Conservation (phyloP, 23 tunicate genomes). For the Corella eumyota region DNA sequence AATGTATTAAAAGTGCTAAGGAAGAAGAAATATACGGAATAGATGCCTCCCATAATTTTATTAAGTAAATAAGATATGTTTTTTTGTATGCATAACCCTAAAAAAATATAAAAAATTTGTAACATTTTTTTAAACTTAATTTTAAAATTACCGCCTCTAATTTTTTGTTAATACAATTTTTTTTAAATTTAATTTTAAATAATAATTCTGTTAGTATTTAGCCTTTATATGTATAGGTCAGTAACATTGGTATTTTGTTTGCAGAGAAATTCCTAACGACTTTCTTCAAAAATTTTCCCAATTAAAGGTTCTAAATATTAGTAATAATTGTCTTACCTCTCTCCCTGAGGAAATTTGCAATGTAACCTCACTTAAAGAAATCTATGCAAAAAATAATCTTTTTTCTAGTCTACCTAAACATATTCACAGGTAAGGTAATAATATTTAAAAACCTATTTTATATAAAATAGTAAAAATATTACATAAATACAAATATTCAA, state of each 20-base stretch:
- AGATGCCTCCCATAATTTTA: conserved; percentile 8
- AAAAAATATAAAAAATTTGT: too few species aligned
- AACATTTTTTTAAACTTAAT: too few species aligned
- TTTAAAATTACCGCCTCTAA: too few species aligned
- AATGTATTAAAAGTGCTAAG: too few species aligned
- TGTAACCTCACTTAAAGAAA: conserved; percentile 9
- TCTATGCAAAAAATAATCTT: conserved; percentile 20
- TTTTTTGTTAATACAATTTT: too few species aligned
- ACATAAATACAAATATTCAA: too few species aligned
- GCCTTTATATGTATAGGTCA: too few species aligned
- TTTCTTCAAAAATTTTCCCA: background rate
- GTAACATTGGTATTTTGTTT: background rate
- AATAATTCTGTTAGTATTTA: too few species aligned
- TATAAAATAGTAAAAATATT: background rate
- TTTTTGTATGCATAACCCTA: too few species aligned
- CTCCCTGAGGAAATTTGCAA: conserved; percentile 19
- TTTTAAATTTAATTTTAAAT: too few species aligned
- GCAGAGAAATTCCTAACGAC: conserved; percentile 5
- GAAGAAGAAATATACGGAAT: too few species aligned
- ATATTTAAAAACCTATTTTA: background rate
- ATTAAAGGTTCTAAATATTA: conserved; percentile 3
- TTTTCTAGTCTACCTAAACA: conserved; percentile 9
- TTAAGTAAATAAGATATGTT: too few species aligned
- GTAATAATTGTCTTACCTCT: conserved; percentile 23
- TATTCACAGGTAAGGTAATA: conserved; percentile 1